phyloP scores from a whole-genome alignment of 2,113 vertebrate genomes.

The Marmota flaviventris region DNA sequence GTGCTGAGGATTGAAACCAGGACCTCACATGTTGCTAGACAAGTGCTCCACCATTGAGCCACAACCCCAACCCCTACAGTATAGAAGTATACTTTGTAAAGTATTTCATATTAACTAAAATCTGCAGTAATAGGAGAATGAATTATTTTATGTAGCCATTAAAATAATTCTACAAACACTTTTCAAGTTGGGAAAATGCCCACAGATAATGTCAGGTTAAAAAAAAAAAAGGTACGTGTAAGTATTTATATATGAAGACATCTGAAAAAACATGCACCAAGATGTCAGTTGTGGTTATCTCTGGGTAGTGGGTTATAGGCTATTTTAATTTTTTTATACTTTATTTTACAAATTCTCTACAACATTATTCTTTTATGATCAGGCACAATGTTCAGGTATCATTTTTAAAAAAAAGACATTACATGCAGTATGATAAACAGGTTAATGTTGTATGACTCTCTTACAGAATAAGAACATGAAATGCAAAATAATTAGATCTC shows the following conservation, averaged over 20 bases:
- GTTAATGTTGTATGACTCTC: neutral
- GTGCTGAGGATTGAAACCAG: too few relatives aligned
- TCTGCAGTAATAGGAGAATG: neutral
- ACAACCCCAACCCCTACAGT: neutral
- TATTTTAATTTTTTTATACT: constrained; percentile 45
- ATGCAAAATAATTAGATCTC: neutral
- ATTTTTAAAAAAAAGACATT: constrained; percentile 50
- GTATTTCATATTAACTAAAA: neutral
- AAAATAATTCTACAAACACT: neutral
- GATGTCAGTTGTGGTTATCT: neutral
- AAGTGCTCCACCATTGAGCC: too few relatives aligned
- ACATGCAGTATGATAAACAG: neutral
- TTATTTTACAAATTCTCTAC: constrained; percentile 21
- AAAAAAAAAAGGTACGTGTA: constrained; percentile 26
- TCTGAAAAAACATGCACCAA: neutral
- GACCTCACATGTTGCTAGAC: too few relatives aligned
- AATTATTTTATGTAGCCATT: neutral
- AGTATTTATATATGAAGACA: neutral
- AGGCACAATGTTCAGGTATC: neutral
- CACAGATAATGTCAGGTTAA: constrained; percentile 8
- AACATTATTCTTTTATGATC: constrained; percentile 39
- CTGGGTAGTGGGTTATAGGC: constrained; percentile 4
- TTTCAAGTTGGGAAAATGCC: constrained; percentile 25
- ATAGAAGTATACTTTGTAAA: constrained; percentile 21
- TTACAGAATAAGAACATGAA: neutral